These are phyloP conservation scores for Schrankia costaestrigalis DNA, from an alignment of 2,888 invertebrate genomes.

Conservation along the genomic window DNA sequence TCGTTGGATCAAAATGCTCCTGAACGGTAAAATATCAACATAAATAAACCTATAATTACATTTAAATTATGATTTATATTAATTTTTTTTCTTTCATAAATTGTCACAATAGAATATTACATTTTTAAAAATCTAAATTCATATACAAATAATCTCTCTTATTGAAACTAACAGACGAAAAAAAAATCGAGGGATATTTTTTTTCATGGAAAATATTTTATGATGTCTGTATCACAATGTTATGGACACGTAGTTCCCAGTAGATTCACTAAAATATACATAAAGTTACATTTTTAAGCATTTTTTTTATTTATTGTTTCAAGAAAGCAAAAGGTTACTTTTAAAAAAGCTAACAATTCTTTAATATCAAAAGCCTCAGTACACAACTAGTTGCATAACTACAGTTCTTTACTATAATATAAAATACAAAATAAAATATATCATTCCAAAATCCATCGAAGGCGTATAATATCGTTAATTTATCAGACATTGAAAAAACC, in stretches of 20 bases:
- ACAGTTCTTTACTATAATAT: no score
- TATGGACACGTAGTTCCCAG: conserved; percentile 73
- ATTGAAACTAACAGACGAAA: conserved; percentile 68
- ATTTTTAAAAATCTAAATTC: conserved; percentile 70
- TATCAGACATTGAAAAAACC: conserved; percentile 47
- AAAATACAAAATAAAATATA: conserved; percentile 21
- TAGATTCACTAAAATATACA: conserved; percentile 77
- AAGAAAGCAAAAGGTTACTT: conserved; percentile 71
- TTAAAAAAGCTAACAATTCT: conserved; percentile 32
- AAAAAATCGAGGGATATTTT: conserved; percentile 64
- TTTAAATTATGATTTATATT: conserved; percentile 62
- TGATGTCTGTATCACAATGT: conserved; percentile 78
- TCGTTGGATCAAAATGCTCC: conserved; percentile 74
- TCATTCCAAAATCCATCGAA: conserved; percentile 15
- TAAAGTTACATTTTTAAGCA: conserved; percentile 71
- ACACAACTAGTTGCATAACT: conserved; percentile 21
- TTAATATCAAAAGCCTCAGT: conserved; percentile 31
- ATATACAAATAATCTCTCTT: conserved; percentile 79
- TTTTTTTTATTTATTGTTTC: conserved; percentile 61
- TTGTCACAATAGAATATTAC: conserved; percentile 69
- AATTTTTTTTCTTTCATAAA: conserved; percentile 57
- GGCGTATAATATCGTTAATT: conserved; percentile 22
- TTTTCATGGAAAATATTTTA: conserved; percentile 72
- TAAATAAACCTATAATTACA: conserved; percentile 70
- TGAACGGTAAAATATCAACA: conserved; percentile 61